Percentiles rank a stretch among this genome's conserved stretches.
Conservation (phyloP, 2,888 invertebrate genomes). For the Drosophila mettleri region DNA sequence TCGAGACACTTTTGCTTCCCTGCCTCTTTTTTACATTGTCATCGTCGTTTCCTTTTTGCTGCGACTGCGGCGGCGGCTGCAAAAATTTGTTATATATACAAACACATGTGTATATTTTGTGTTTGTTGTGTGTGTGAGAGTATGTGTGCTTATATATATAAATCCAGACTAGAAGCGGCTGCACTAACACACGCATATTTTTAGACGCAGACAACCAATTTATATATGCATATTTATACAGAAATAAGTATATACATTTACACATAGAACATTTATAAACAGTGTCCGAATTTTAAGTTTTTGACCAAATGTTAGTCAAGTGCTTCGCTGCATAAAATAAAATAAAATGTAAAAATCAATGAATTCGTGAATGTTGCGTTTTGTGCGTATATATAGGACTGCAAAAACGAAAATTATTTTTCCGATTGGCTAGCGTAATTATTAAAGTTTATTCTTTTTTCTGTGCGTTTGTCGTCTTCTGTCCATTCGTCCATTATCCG, state of each 20-base stretch:
- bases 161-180: constrained; percentile 67
- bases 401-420: constrained; percentile 31
- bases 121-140: constrained; percentile 7
- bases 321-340: constrained; percentile 29
- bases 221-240: background rate
- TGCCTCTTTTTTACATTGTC: constrained; percentile 70
- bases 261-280: constrained; percentile 54
- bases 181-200: constrained; percentile 35
- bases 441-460: constrained; percentile 20
- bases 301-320: constrained; percentile 23
- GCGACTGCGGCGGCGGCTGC: constrained; percentile 57
- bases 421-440: constrained; percentile 53
- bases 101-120: constrained; percentile 25
- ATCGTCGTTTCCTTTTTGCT: constrained; percentile 71
- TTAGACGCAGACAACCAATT: constrained; percentile 32
- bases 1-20: constrained; percentile 49
- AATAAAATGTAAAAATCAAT: constrained; percentile 67
- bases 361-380: constrained; percentile 33
- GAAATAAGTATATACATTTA: constrained; percentile 23
- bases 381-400: constrained; percentile 27
- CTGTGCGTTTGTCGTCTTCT: constrained; percentile 23
- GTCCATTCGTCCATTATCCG: constrained; percentile 55
- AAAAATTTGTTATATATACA: constrained; percentile 56
- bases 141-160: constrained; percentile 36
- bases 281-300: constrained; percentile 56